A percentile compares a stretch with the other conserved stretches of the same genome.
Conservation (phyloP, 2,113 vertebrate genomes). For the Cochlearius cochlearius region DNA sequence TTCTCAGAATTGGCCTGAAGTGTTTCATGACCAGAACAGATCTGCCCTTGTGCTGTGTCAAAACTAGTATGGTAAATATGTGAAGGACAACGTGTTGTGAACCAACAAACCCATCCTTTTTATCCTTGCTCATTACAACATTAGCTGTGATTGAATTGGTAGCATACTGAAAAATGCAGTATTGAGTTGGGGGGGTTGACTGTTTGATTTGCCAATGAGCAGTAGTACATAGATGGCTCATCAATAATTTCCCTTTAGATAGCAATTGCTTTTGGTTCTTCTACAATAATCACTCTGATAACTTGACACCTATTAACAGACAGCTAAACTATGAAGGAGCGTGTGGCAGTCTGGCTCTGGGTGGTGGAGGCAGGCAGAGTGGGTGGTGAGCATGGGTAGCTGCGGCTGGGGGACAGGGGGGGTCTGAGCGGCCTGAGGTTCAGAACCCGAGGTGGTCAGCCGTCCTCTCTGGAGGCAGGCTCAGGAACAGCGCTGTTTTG, state of each 20-base stretch:
- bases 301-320: background rate
- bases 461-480: background rate
- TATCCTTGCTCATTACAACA: background rate
- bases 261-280: background rate
- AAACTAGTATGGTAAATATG: background rate
- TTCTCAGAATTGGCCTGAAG: background rate
- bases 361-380: background rate
- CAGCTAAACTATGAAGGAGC: fast-evolving
- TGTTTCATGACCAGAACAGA: background rate
- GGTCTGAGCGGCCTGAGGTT: too few relatives aligned
- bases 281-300: background rate
- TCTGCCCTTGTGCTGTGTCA: background rate
- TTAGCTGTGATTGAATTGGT: background rate
- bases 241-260: background rate
- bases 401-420: background rate
- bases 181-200: background rate
- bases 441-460: fast-evolving
- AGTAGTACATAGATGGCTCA: background rate
- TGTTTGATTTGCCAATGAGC: background rate
- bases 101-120: background rate
- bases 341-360: background rate
- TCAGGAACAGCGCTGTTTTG: fast-evolving
- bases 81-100: background rate
- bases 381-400: background rate
- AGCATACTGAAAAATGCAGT: fast-evolving